These are phyloP conservation scores for Xanthostigma xanthostigma DNA, from an alignment of 2,888 invertebrate genomes.

Conservation along the genomic window DNA sequence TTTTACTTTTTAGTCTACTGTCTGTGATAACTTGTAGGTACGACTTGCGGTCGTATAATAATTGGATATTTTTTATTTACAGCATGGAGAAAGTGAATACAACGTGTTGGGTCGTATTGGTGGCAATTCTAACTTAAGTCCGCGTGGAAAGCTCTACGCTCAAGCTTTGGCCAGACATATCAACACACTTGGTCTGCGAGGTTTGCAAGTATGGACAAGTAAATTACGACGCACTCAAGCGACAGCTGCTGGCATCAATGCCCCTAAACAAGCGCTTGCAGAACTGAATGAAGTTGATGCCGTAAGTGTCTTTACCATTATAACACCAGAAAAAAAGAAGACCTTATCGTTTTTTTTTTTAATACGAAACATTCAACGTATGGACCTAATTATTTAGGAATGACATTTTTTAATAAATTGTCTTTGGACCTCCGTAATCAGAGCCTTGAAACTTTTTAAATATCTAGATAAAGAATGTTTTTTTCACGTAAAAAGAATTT, in stretches of 20 bases:
- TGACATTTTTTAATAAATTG: too few relatives aligned
- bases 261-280: conserved; percentile 69
- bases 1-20: too few relatives aligned
- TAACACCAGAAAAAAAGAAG: too few relatives aligned
- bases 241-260: conserved; percentile 64
- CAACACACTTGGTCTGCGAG: conserved; percentile 48
- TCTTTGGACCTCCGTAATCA: too few relatives aligned
- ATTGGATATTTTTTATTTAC: conserved; percentile 16
- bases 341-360: too few relatives aligned
- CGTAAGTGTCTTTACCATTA: conserved; percentile 34
- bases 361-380: too few relatives aligned
- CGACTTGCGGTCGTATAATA: too few relatives aligned
- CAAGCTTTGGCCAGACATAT: conserved; percentile 59
- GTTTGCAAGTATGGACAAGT: conserved; percentile 79
- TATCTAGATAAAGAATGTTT: too few relatives aligned
- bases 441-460: too few relatives aligned
- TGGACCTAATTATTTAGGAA: too few relatives aligned
- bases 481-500: too few relatives aligned
- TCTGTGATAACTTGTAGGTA: too few relatives aligned
- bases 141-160: conserved; percentile 66
- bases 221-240: conserved; percentile 78
- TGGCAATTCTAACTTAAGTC: conserved; percentile 74
- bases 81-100: conserved; percentile 90
- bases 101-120: conserved; percentile 84
- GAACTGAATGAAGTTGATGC: conserved; percentile 88